Base-by-base conservation (phyloP, 2,888 invertebrate species). In the Penaeus monodon region DNA sequence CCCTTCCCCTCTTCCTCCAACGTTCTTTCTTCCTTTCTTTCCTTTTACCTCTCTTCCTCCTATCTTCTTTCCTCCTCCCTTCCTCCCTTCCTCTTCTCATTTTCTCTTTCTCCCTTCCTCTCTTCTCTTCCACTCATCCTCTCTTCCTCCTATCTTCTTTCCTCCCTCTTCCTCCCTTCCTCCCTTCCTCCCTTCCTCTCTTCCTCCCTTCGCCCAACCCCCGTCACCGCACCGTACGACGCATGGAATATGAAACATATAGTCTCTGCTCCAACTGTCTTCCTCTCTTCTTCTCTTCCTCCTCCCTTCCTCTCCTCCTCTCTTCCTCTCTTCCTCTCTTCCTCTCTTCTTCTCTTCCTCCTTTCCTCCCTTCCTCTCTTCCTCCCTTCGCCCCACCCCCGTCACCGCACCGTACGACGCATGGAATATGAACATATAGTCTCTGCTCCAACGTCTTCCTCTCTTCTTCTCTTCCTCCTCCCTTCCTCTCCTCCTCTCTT, bases 181-280 rank as follows among this genome's bases (percentile, higher is more conserved):
- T 77, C 44, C 24, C 44, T 44, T 20, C 49, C 77, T 77, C 77
- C 57, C 77, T 77, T 49, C 49, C 77, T 77, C 77, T 77, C 77
- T 77, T 57, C 49, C 77, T 77, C 77, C 57, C 77, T 77, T n/a
- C 33, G 22, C 27, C 27, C n/a, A 27, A 20, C 57, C 38, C 27
- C 17, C 17, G 33, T 33, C 33, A 29, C 38, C 24, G 27, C 63
- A n/a, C n/a, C 27, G 29, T 17, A 14, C 73, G 33, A 73, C 49
- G 57, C 76, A 77, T 14, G 12, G 68, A 78, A 78, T 66, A 57
- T 78, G 57, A 78, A 78, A 78, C 68, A 27, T 76, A 33, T 68
- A 84, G 84, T 84, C 64, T 84, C 84, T 24, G 63, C 84, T 49
- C 66, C 80, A 3, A 44, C 65, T 44, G 74, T 65, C n/a, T 73